Base-by-base conservation (phyloP, 2,797 vertebrate species). In the Scolopax bukidnonensis region DNA sequence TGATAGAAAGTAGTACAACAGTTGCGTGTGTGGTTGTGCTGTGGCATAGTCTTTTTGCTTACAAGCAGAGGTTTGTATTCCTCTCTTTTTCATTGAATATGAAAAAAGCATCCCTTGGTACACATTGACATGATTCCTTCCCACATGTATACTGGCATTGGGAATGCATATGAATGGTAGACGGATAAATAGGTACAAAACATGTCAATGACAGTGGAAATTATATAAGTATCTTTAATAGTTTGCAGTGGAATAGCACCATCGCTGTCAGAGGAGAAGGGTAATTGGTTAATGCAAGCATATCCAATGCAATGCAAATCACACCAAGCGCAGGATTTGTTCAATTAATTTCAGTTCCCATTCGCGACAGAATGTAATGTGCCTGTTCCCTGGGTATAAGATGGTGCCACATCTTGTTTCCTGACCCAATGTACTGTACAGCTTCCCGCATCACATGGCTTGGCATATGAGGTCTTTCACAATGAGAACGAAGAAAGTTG, bases 381-480 rank as follows among this genome's bases (percentile, higher is more conserved):
- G 63, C 45, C 67, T 93, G 83, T 74, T 95, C 74, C 54, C 32
- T 48, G 28, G 67, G 43, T 82, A 32, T 16, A 24, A 93, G 80
- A 67, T 25, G 19, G 33, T 92, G 63, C 68, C 75, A 38, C 48
- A 5, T 93, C 88, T 96, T 77, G 63, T 92, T 95, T 93, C 63
- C 89, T 96, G 94, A 97, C 94, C 90, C 71, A 89, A 73, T 79
- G 94, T 96, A 74, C 90, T 41, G 30, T 60, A 53, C 81, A 63
- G 83, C 3, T 5, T 91, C 67, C 70, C 76, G n/a, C 81, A 74
- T 94, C 95, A 90, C 84, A 38, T 82, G 73, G 92, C 60, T 82
- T 87, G 85, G 69, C n/a, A n/a, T 40, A 20, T 1, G 36, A 94
- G 84, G 48, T 92, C 84, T 96, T 87, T 82, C 86, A 95, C 64